phyloP scores from a whole-genome alignment of 2,888 invertebrate genomes.

The Catocala fraxini region DNA sequence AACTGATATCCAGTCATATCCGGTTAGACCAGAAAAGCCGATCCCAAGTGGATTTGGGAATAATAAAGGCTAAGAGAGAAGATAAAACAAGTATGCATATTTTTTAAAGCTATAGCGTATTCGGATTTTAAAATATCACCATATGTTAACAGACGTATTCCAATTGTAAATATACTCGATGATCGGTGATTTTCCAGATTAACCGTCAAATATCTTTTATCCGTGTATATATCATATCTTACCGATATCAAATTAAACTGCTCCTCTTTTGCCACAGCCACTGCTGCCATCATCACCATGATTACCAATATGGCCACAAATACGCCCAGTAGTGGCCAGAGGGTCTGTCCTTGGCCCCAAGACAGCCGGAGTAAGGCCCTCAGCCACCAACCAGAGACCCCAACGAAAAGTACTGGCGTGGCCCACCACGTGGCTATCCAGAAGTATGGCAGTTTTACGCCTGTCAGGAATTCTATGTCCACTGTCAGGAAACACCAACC shows the following conservation, averaged over 20 bases:
- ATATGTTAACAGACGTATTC: too few relatives aligned
- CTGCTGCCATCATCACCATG: conserved; percentile 73
- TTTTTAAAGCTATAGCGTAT: too few relatives aligned
- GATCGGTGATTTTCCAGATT: too few relatives aligned
- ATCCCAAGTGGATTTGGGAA: too few relatives aligned
- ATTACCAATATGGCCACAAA: conserved; percentile 69
- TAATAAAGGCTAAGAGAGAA: too few relatives aligned
- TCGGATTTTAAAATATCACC: too few relatives aligned
- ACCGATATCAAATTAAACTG: conserved; percentile 80
- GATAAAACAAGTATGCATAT: too few relatives aligned
- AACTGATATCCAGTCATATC: too few relatives aligned
- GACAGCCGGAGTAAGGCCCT: conserved; percentile 63
- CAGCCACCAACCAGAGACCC: conserved; percentile 80
- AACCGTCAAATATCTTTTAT: too few relatives aligned
- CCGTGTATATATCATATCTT: conserved; percentile 39
- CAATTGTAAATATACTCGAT: too few relatives aligned
- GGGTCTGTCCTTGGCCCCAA: conserved; percentile 61
- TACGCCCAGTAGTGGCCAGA: conserved; percentile 76
- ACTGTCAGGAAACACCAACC: conserved; percentile 77
- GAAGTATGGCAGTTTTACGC: conserved; percentile 69
- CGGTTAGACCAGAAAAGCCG: too few relatives aligned
- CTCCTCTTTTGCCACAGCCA: conserved; percentile 81
- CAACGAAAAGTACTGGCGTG: conserved; percentile 70
- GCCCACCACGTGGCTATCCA: conserved; percentile 78
- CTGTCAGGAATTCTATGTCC: conserved; percentile 80